Percentiles rank a stretch among this genome's conserved stretches.
These are phyloP conservation scores for Drosophila infuscata DNA, from an alignment of 2,888 invertebrate genomes.

Conservation along the genomic window DNA sequence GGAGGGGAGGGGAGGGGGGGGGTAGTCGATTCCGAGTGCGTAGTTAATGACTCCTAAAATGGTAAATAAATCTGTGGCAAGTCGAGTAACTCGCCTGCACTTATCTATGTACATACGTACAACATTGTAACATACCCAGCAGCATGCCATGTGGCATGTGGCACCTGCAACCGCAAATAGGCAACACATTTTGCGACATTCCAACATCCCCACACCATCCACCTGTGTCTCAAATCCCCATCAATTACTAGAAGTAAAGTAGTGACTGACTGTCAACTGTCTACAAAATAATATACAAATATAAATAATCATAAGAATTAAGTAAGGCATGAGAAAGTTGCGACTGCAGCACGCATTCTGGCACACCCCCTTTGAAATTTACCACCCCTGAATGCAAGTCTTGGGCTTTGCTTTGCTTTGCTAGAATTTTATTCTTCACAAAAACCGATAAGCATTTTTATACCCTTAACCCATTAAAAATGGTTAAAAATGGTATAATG, in stretches of 20 bases:
- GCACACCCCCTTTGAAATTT: not conserved
- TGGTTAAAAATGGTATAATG: too few relatives aligned
- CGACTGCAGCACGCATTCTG: not conserved
- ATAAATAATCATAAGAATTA: not conserved
- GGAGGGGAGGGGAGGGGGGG: not conserved
- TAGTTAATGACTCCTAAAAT: conserved; percentile 54
- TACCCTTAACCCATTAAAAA: too few relatives aligned
- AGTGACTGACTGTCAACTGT: not conserved
- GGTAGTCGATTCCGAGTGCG: conserved; percentile 15
- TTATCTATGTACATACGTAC: not conserved
- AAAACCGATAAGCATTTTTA: not conserved
- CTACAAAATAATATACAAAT: not conserved
- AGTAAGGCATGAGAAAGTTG: not conserved
- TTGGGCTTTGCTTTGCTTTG: not conserved
- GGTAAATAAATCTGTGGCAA: conserved; percentile 51
- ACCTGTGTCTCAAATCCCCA: too few relatives aligned
- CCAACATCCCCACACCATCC: too few relatives aligned
- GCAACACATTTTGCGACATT: not conserved
- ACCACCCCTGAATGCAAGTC: not conserved
- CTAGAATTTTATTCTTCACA: not conserved
- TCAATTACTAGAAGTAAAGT: not conserved
- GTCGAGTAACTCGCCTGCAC: conserved; percentile 6
- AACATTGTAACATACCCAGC: not conserved
- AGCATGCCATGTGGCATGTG: not conserved
- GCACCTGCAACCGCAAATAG: conserved; percentile 37